Base-by-base conservation (phyloP, 64 coral and sea anemone genomes). In the Exaiptasia diaphana region DNA sequence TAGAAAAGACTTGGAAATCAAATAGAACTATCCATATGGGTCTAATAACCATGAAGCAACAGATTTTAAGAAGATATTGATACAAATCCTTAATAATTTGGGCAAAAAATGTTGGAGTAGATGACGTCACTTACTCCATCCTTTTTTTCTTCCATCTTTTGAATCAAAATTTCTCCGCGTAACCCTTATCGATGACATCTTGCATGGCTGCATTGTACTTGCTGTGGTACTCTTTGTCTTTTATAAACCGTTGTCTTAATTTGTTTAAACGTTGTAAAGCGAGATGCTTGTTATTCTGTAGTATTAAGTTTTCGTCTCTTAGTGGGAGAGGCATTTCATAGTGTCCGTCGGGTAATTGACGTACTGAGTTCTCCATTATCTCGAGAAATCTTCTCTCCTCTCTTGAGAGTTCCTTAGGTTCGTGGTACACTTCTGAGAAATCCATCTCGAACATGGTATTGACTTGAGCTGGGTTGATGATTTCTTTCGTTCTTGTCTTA, bases 321-420 rank as follows among this genome's bases (percentile, higher is more conserved):
- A 78, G 11, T 10, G 75, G 50, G 4, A 78, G 4, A 14, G 75
- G 75, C 20, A 74, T 56, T 58, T 59, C 52, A 18, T 76, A 78
- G 37, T 78, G 75, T 6, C 50, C 27, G 37, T 78, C 75, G 18
- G 52, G 46, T 21, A 26, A 29, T 2, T 56, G 73, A 15, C 31
- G 46, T 18, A 56, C 53, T 31, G 22, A 23, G 28, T 53, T 4
- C 2, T 49, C 27, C 3, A 75, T 2, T 1, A 23, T 50, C 2
- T 0, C 21, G 20, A 50, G 42, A 44, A 53, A 75, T 17, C 29
- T 75, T 26, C 45, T 5, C 11, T 76, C 73, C 1, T 54, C 45
- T 11, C 17, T 4, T 1, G 48, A 76, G 7, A 76, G 73, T 1
- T 22, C 26, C 4, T 76, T 41, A 4, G 29, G 14, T 5, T 71